Evolutionary conservation across 2,888 invertebrate species (phyloP), one percentile per base, ranked within the genome.

Genomic region (Itoplectis maculator): DNA sequence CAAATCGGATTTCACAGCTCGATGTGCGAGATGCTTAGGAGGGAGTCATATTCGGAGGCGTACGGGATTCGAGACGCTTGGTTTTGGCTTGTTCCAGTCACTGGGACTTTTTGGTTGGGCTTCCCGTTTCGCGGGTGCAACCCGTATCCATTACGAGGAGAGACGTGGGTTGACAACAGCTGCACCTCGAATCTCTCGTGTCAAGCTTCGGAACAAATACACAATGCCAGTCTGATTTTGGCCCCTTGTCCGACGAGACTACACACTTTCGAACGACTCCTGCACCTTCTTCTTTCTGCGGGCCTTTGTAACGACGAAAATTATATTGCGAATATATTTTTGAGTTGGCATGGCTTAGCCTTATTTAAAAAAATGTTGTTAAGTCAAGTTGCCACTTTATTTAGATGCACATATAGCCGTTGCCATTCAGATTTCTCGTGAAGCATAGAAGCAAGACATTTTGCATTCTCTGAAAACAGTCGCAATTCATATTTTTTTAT

Each of bases 201-300:
- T 87, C 87, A 87, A 86, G 87, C 84, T 86, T 84, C 84, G 81
- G 35, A 83, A 87, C 85, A 85, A 89, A 88, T 88, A 88, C 86
- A 88, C 88, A 89, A 89, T 88, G 87, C 86, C 85, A 83, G 83
- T 84, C 87, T 88, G 86, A 89, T 89, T 85, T 87, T 82, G 78
- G 85, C 85, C 86, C 86, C 83, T 87, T 86, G 86, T 87, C 81
- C 74, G 56, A 73, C 69, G 65, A 73, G 35, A 61, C 83, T 61
- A 59, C 59, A 74, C 54, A 74, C 70, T 79, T 74, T 81, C 59
- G 51, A 40, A 29, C 68, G 72, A 66, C 51, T 59, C 11, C 40
- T 18, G 49, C 42, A 59, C 47, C 66, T 49, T 70, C 15, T 56
- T 6, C 70, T 51, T 13, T 45, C 37, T 40, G 65, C 11, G 40